phyloP scores from a whole-genome alignment of 2,797 vertebrate genomes.

The Lerista edwardsae region DNA sequence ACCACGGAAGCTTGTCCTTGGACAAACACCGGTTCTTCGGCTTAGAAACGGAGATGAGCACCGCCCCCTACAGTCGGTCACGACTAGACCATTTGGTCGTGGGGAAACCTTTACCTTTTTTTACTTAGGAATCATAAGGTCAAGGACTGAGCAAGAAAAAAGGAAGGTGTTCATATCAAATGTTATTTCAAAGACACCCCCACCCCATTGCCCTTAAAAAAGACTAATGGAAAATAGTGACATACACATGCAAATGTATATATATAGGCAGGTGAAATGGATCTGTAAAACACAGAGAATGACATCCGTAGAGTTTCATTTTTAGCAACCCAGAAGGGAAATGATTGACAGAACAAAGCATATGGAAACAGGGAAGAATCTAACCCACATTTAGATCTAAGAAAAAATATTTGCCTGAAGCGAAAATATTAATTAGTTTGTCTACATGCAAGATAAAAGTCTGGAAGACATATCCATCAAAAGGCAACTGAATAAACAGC shows the following conservation, averaged over 20 bases:
- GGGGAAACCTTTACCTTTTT: too few relatives aligned
- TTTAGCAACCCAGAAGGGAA: conserved; percentile 80
- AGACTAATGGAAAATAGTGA: conserved; percentile 62
- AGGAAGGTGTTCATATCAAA: conserved; percentile 30
- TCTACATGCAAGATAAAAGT: conserved; percentile 93
- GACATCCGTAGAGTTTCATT: conserved; percentile 75
- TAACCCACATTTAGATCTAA: conserved; percentile 95
- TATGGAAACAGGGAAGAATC: conserved; percentile 89
- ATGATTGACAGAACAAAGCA: conserved; percentile 95
- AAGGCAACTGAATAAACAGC: conserved; percentile 87
- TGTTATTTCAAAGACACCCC: conserved; percentile 11
- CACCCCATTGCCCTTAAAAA: not conserved
- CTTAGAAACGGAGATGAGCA: too few relatives aligned
- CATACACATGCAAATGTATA: conserved; percentile 58
- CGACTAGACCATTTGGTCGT: too few relatives aligned
- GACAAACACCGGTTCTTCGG: too few relatives aligned
- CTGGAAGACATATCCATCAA: conserved; percentile 92
- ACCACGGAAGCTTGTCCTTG: too few relatives aligned
- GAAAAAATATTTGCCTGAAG: conserved; percentile 96
- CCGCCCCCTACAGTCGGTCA: too few relatives aligned
- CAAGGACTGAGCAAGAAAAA: conserved; percentile 48
- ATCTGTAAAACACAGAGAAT: conserved; percentile 76
- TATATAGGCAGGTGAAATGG: conserved; percentile 69
- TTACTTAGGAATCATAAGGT: too few relatives aligned
- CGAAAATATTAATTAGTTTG: conserved; percentile 98